Evolutionary conservation across 2,888 invertebrate genomes (phyloP).

Genomic region (Eupithecia subfuscata): DNA sequence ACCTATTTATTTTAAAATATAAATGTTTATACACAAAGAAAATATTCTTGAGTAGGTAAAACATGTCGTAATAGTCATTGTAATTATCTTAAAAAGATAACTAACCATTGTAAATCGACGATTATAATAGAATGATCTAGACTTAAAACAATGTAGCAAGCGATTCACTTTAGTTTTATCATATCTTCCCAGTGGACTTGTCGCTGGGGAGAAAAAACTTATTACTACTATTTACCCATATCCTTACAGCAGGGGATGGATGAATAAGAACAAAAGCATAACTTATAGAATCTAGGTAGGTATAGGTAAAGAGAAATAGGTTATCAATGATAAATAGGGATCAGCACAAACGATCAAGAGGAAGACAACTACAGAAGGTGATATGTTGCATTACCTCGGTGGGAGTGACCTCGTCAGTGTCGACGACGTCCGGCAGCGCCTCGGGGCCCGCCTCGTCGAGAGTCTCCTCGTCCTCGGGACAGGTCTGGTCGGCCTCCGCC

Average conservation of each 20-base stretch:
- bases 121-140: not conserved
- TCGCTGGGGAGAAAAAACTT: not conserved
- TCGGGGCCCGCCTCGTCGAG: constrained; percentile 61
- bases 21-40: not conserved
- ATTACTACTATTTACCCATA: not conserved
- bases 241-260: constrained; percentile 8
- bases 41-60: not conserved
- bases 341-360: constrained; percentile 56
- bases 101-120: not conserved
- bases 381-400: constrained; percentile 81
- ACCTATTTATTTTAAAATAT: not conserved
- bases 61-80: not conserved
- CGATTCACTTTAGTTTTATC: not conserved
- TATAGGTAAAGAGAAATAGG: not conserved
- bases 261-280: not conserved
- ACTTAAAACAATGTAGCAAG: not conserved
- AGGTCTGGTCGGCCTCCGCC: constrained; percentile 92
- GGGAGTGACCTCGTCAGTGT: constrained; percentile 79
- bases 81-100: not conserved
- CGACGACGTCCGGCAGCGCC: constrained; percentile 77
- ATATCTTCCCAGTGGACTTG: not conserved
- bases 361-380: constrained; percentile 79
- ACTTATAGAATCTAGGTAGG: not conserved
- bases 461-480: constrained; percentile 65
- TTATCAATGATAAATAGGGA: not conserved